phyloP scores from a whole-genome alignment of 2,888 invertebrate genomes.

The Reticulitermes lucifugus region DNA sequence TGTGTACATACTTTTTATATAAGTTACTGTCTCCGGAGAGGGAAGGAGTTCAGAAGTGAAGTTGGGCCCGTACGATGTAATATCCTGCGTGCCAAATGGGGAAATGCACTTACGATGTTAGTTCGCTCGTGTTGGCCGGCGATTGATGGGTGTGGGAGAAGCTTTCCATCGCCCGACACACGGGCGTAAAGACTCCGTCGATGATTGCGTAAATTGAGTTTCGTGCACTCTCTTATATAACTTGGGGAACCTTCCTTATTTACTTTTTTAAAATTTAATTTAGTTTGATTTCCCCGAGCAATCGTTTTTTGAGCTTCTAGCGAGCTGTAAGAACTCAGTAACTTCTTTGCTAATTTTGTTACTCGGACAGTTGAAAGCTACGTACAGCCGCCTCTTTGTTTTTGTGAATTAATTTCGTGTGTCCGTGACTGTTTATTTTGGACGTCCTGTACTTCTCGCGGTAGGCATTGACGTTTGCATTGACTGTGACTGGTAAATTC shows the following conservation, averaged over 20 bases:
- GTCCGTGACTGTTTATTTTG: neutral
- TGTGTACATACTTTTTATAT: too few relatives aligned
- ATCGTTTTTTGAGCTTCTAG: neutral
- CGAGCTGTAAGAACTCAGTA: too few relatives aligned
- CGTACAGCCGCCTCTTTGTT: too few relatives aligned
- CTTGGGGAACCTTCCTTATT: neutral
- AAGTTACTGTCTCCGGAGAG: too few relatives aligned
- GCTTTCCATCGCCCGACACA: neutral
- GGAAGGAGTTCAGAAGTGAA: too few relatives aligned
- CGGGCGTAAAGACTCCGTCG: neutral
- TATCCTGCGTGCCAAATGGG: neutral
- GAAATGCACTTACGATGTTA: conserved; percentile 5
- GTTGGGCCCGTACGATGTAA: neutral
- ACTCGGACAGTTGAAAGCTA: too few relatives aligned
- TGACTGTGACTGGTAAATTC: too few relatives aligned
- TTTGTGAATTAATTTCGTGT: too few relatives aligned
- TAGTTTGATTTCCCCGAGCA: neutral
- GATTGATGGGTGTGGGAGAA: neutral
- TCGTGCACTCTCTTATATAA: neutral
- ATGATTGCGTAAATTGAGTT: conserved; percentile 3
- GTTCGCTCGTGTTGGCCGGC: neutral
- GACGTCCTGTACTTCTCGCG: neutral
- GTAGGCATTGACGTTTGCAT: neutral
- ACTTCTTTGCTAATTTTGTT: too few relatives aligned
- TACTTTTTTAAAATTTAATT: neutral